Base-by-base conservation (phyloP, 2,888 invertebrate genomes). In the Cybosia mesomella region DNA sequence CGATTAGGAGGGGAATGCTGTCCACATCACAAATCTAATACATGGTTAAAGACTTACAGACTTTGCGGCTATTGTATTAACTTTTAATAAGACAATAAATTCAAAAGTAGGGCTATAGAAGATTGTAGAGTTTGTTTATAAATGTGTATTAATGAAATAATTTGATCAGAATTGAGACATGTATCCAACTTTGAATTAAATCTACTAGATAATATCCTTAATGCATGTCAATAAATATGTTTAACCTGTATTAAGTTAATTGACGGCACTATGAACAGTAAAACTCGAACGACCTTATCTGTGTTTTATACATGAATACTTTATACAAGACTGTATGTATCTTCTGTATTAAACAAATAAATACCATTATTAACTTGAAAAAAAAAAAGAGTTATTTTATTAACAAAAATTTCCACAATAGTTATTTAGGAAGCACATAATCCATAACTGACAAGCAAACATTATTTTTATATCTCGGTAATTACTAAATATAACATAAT, bases 1-100 rank as follows among this genome's bases (percentile, higher is more conserved):
- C 91, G 90, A 92, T 92, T 91, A 90, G 85, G 89, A 89, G 84
- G 91, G 90, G 92, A 93, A 93, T 93, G 93, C 88, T 88, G 91
- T 90, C 87, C 87, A 87, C 86, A 89, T 85, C 75, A 80, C 72
- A 73, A 75, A 73, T 74, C 74, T 77, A 75, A 79, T 77, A 74
- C 71, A 72, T 71, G 67, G 67, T 67, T 74, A 72, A 68, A 75
- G 68, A 76, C 70, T n/a, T 49, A 80, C 70, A 72, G 75, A 79
- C 68, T 54, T 58, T 32, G 39, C 21, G 71, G 71, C 80, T 77
- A 82, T 84, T 83, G 83, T 83, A 63, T 15, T 53, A 21, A 49
- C 34, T 64, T 10, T n/a, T 43, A 43, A 22, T 39, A 36, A 64
- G 21, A 43, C 18, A 24, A 36, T n/a, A 3, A 36, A 22, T 22